Evolutionary conservation across 53 echinoderm and acorn worm species (phyloP).

Genomic region (Paracentrotus lividus): DNA sequence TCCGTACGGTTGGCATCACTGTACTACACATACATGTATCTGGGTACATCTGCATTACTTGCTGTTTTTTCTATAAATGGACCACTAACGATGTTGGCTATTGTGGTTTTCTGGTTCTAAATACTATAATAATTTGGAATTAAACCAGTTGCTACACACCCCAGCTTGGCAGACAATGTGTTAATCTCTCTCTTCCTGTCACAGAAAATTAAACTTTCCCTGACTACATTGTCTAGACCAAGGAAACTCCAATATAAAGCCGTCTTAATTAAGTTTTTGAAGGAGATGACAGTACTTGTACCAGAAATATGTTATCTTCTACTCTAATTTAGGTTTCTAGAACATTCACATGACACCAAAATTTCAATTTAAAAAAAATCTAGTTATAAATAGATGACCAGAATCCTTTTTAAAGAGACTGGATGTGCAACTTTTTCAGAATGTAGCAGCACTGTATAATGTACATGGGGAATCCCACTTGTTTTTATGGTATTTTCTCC

Average conservation of each 20-base stretch:
- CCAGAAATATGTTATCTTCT: background rate
- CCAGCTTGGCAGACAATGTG: conserved; percentile 42
- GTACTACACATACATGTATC: no score
- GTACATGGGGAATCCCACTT: background rate
- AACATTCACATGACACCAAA: background rate
- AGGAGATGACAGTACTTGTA: background rate
- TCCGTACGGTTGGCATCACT: no score
- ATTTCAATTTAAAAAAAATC: background rate
- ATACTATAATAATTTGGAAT: conserved; percentile 14
- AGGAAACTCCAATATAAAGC: conserved; percentile 3
- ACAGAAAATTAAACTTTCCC: background rate
- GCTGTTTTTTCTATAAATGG: background rate
- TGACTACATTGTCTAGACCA: conserved; percentile 46
- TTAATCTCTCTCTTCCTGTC: conserved; percentile 65
- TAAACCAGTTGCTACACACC: conserved; percentile 22
- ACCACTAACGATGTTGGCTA: background rate
- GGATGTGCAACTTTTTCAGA: no score
- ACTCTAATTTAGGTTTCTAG: background rate
- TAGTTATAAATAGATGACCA: background rate
- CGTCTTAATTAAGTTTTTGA: background rate
- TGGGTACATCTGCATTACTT: background rate
- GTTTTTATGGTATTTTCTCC: background rate
- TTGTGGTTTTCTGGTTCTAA: background rate
- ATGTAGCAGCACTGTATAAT: no score
- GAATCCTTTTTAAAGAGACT: no score